Base-by-base conservation (phyloP, 2,113 vertebrate species). In the Halcyon senegalensis region DNA sequence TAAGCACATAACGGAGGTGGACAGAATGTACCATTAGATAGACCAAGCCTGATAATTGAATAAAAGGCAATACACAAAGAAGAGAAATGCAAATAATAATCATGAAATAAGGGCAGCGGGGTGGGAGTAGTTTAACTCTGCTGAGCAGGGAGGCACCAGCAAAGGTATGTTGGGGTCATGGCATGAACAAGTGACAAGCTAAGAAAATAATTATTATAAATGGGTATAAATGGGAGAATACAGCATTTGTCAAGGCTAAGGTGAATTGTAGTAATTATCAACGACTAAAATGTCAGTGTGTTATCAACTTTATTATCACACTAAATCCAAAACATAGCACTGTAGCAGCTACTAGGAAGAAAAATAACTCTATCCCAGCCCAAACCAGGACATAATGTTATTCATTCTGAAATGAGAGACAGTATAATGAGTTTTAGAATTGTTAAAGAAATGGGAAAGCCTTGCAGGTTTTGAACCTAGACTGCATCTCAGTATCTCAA, bases 41-140 rank as follows among this genome's bases (percentile, higher is more conserved):
- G 24, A 63, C 2, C 9, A 50, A 78, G 9, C 24, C 20, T 39
- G 27, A 17, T 60, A 50, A 50, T 8, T 44, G 7, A 92, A 62
- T 69, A 69, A 83, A 86, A 87, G 7, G 9, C 16, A 77, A 35
- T 44, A 35, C 3, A 83, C 2, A 43, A 11, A 72, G 17, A 21
- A 51, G 30, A 69, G 21, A 89, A 77, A 53, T 68, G 23, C 1
- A 64, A 88, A 83, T 56, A 77, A 16, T 9, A 33, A n/a, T 62
- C 0, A 43, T 41, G 7, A 81, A 82, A 51, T 55, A 66, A 76
- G 27, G 11, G 4, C 5, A 6, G 8, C 0, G 0, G 21, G 6
- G 35, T 50, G 15, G 35, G 84, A 55, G 23, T 31, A 44, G 9
- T 69, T 77, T 84, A 66, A n/a, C 6, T 69, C 7, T 37, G 30